Percentiles rank a stretch among this genome's conserved stretches.
Evolutionary conservation across 1,140 invertebrate genomes (phyloP).

Genomic region (Babylonia areolata): DNA sequence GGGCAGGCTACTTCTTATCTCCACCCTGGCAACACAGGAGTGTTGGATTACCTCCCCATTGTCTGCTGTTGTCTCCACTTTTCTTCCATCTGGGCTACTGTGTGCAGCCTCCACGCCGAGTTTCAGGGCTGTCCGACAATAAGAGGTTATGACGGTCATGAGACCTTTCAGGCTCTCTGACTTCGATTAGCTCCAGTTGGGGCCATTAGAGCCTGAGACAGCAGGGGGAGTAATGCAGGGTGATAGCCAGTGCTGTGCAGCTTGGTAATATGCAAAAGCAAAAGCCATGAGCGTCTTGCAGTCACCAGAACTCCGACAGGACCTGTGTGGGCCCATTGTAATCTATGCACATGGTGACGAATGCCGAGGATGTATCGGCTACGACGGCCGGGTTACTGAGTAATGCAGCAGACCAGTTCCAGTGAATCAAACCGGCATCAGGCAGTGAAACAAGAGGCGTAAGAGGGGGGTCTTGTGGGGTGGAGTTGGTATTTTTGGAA

Average conservation of each 20-base stretch:
- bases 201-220: not conserved
- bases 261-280: not conserved
- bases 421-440: no score
- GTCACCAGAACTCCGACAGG: not conserved
- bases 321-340: no score
- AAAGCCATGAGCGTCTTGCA: not conserved
- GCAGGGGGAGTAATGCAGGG: not conserved
- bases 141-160: not conserved
- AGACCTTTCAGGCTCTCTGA: not conserved
- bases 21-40: slow-evolving; percentile 27
- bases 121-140: not conserved
- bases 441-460: no score
- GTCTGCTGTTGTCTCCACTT: slow-evolving; percentile 29
- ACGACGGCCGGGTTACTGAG: no score
- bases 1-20: not conserved
- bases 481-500: no score
- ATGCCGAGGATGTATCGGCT: no score
- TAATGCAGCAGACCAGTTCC: no score
- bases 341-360: no score
- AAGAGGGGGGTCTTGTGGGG: no score
- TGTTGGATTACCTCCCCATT: slow-evolving; percentile 35
- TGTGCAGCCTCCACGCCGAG: not conserved
- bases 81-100: not conserved
- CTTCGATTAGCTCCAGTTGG: not conserved
- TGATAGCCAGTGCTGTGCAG: no score